These are phyloP conservation scores for Heliconius hortense DNA, from an alignment of 2,888 invertebrate genomes.

Conservation along the genomic window DNA sequence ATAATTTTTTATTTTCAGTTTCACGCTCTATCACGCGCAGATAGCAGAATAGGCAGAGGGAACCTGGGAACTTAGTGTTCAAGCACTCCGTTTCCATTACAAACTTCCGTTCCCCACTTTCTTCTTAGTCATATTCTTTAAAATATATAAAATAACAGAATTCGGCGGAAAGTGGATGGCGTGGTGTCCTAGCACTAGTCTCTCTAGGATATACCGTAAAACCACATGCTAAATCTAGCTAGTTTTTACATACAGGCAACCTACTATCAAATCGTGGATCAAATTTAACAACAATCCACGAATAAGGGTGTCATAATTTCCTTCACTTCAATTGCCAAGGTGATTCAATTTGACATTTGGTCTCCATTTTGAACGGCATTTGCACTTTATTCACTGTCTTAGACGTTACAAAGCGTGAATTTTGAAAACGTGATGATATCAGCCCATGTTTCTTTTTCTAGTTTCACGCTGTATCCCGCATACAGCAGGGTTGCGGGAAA, in stretches of 20 bases:
- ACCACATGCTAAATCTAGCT: not conserved
- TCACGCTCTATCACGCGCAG: too few relatives aligned
- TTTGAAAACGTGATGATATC: slow-evolving; percentile 6
- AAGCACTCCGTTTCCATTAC: too few relatives aligned
- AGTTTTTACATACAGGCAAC: not conserved
- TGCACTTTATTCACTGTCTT: slow-evolving; percentile 15
- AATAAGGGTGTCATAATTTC: slow-evolving; percentile 41
- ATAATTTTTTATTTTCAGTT: not conserved
- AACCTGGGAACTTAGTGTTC: too few relatives aligned
- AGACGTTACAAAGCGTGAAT: not conserved
- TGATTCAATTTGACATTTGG: slow-evolving; percentile 36
- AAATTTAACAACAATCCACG: slow-evolving; percentile 37
- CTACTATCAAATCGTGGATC: slow-evolving; percentile 18
- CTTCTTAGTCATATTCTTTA: too few relatives aligned
- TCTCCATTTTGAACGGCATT: slow-evolving; percentile 33
- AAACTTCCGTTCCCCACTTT: too few relatives aligned
- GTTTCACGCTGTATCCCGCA: too few relatives aligned
- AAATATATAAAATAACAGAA: too few relatives aligned
- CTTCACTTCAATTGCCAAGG: slow-evolving; percentile 44
- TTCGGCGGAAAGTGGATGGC: too few relatives aligned
- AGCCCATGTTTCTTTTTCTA: not conserved
- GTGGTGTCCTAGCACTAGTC: too few relatives aligned
- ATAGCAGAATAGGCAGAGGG: too few relatives aligned
- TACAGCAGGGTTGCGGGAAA: too few relatives aligned
- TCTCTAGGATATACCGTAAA: too few relatives aligned